phyloP scores from a whole-genome alignment of 2,113 vertebrate genomes.

The Marmota monax region DNA sequence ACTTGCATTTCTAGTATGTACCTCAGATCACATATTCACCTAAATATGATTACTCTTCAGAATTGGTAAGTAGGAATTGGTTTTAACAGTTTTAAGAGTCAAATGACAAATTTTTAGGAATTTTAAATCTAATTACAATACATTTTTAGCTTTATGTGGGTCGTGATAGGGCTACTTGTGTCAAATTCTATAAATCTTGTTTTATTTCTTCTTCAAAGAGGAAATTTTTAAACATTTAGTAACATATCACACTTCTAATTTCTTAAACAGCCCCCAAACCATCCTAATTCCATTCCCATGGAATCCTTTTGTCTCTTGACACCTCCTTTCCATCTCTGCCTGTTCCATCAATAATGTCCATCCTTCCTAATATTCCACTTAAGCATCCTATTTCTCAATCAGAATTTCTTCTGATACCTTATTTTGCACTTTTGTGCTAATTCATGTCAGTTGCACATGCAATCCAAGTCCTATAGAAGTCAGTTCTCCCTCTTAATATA shows the following conservation, averaged over 20 bases:
- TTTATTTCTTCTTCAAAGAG: neutral
- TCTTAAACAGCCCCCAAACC: fast-evolving
- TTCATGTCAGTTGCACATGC: no score
- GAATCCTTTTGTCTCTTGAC: neutral
- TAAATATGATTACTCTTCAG: neutral
- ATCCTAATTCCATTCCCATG: neutral
- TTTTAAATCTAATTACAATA: neutral
- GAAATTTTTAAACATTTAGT: neutral
- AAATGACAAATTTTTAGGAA: neutral
- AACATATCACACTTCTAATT: neutral
- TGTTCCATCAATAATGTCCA: neutral
- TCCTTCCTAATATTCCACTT: neutral
- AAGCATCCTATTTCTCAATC: neutral
- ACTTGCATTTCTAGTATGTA: neutral
- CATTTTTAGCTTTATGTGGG: neutral
- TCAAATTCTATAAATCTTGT: neutral
- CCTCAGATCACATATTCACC: neutral
- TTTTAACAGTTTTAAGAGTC: neutral
- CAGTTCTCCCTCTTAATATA: neutral
- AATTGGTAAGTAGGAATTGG: neutral
- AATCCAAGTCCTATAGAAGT: neutral
- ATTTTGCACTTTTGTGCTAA: neutral
- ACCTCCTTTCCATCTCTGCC: neutral
- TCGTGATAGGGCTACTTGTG: neutral
- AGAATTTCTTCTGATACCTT: neutral